Conservation (phyloP, 2,888 invertebrate species). For the Acrobasis consociella region DNA sequence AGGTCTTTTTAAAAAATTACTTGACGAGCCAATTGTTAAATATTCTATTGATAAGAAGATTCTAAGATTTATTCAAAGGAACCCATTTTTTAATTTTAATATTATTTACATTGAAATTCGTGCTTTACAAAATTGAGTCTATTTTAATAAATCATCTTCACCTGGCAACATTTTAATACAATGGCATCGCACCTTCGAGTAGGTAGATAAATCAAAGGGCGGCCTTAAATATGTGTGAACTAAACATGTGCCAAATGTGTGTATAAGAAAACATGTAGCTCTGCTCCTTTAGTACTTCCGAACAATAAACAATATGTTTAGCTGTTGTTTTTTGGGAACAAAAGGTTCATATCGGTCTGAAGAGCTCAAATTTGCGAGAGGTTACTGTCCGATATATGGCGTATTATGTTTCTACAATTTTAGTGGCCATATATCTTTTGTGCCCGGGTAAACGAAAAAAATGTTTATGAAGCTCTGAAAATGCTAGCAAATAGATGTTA, state of each 20-base stretch:
- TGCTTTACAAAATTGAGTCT: too few species aligned
- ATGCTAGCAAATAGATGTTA: too few species aligned
- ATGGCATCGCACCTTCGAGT: too few species aligned
- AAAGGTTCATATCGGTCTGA: neutral
- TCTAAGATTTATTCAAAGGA: too few species aligned
- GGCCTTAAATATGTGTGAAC: neutral
- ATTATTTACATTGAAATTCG: too few species aligned
- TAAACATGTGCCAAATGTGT: neutral
- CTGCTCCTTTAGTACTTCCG: neutral
- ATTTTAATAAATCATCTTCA: too few species aligned
- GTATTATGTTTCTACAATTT: neutral
- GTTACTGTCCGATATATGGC: slow-evolving; percentile 8
- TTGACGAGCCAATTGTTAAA: too few species aligned
- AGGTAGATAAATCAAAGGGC: neutral
- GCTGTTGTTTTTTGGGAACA: neutral
- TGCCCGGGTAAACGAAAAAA: neutral
- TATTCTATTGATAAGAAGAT: too few species aligned
- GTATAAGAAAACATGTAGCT: neutral
- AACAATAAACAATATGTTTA: slow-evolving; percentile 10
- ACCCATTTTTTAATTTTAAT: too few species aligned
- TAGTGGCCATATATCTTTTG: neutral
- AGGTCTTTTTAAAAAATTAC: too few species aligned
- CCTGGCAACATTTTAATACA: too few species aligned
- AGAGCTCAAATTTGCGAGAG: neutral
- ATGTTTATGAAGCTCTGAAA: neutral